phyloP scores from a whole-genome alignment of 1,140 invertebrate species.

The Dinothrombium tinctorium region DNA sequence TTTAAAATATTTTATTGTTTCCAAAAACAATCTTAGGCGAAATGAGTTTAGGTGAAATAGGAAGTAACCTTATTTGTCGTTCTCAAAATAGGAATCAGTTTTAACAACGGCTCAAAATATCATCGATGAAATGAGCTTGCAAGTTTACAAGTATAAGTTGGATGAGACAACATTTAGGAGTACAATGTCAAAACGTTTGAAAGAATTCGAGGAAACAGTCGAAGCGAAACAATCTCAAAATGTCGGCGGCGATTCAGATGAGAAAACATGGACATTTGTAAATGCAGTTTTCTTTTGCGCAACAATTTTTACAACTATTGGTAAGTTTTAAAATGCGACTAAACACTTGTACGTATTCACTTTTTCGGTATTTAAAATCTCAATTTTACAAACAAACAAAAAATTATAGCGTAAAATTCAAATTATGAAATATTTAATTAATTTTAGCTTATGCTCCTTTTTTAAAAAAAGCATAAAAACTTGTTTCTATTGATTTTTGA shows the following conservation, averaged over 20 bases:
- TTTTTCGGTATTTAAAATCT: not conserved
- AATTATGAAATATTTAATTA: too few relatives aligned
- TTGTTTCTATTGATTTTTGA: too few relatives aligned
- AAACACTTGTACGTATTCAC: not conserved
- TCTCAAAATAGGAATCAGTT: slow-evolving; percentile 6
- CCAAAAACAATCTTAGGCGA: too few relatives aligned
- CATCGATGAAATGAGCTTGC: slow-evolving; percentile 10
- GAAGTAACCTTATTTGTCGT: too few relatives aligned
- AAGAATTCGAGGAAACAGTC: slow-evolving; percentile 57
- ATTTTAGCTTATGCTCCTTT: too few relatives aligned
- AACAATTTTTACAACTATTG: slow-evolving; percentile 78
- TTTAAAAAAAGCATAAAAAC: too few relatives aligned
- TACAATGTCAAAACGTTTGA: slow-evolving; percentile 44
- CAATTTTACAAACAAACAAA: too few relatives aligned
- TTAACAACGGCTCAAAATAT: slow-evolving; percentile 37
- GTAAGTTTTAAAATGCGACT: slow-evolving; percentile 26
- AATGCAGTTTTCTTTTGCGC: slow-evolving; percentile 75
- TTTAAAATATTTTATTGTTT: too few relatives aligned
- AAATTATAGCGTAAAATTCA: too few relatives aligned
- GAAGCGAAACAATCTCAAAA: too few relatives aligned
- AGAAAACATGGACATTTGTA: slow-evolving; percentile 69
- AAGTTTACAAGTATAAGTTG: slow-evolving; percentile 5
- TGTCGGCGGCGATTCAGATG: slow-evolving; percentile 50
- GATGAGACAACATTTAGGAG: slow-evolving; percentile 64
- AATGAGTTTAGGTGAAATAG: too few relatives aligned